Conservation (phyloP, 30 jellyfish, hydroid and myxozoan genomes). For the Turritopsis dohrnii region DNA sequence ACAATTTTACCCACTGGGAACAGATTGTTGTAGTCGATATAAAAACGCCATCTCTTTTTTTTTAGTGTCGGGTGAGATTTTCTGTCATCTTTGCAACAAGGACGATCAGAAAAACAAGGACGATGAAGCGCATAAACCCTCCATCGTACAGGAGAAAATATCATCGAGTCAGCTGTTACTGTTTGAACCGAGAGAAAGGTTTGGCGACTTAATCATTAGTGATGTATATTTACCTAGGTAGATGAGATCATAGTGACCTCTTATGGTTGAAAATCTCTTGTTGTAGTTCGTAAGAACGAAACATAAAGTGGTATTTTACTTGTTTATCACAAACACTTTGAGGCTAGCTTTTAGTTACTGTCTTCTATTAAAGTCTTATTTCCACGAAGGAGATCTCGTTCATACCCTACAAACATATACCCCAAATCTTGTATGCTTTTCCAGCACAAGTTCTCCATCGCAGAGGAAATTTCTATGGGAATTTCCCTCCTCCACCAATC, state of each 20-base stretch:
- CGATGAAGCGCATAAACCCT: constrained; percentile 16
- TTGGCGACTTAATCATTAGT: not conserved
- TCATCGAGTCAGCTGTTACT: not conserved
- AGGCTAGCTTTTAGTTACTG: no score
- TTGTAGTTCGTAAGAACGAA: no score
- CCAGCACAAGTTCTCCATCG: not conserved
- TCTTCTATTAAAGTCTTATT: not conserved
- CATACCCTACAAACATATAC: not conserved
- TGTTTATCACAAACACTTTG: no score
- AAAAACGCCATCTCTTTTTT: no score
- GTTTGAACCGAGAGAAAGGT: not conserved
- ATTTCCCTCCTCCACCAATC: constrained; percentile 7
- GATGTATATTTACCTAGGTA: no score
- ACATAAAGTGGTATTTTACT: no score
- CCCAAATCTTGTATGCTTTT: not conserved
- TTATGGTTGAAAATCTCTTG: not conserved
- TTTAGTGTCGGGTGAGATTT: constrained; percentile 9
- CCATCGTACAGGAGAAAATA: constrained; percentile 2
- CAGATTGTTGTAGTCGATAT: no score
- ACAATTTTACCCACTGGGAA: no score
- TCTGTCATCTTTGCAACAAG: not conserved
- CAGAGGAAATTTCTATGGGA: not conserved
- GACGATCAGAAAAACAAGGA: not conserved
- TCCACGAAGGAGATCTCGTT: constrained; percentile 1
- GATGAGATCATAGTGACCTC: no score